phyloP scores from a whole-genome alignment of 2,113 vertebrate species.

The Ceyx margarethae region DNA sequence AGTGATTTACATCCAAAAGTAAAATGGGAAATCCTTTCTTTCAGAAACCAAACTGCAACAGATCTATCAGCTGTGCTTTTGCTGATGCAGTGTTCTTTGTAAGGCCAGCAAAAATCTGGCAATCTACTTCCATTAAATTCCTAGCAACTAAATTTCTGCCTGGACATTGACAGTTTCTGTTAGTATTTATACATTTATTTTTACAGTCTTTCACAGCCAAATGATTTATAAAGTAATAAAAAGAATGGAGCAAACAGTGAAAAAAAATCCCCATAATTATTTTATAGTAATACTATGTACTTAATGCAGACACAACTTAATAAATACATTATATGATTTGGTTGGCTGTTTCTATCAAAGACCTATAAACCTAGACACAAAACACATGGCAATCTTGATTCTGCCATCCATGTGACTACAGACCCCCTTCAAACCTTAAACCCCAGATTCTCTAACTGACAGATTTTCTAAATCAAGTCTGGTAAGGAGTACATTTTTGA shows the following conservation, averaged over 20 bases:
- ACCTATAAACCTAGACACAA: background rate
- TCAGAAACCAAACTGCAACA: background rate
- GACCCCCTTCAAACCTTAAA: background rate
- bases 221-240: background rate
- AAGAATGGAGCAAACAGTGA: background rate
- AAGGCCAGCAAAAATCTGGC: background rate
- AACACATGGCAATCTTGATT: background rate
- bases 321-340: background rate
- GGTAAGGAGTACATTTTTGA: background rate
- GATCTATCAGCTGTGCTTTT: background rate
- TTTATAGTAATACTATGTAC: background rate
- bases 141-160: background rate
- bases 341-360: background rate
- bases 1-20: background rate
- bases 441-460: background rate
- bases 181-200: background rate
- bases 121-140: background rate
- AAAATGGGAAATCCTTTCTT: background rate
- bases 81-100: background rate
- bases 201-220: background rate
- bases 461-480: background rate
- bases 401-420: background rate
- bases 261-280: background rate
- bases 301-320: background rate
- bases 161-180: background rate